Conservation (phyloP, 2,888 invertebrate genomes). For the Leucophora obtusa region DNA sequence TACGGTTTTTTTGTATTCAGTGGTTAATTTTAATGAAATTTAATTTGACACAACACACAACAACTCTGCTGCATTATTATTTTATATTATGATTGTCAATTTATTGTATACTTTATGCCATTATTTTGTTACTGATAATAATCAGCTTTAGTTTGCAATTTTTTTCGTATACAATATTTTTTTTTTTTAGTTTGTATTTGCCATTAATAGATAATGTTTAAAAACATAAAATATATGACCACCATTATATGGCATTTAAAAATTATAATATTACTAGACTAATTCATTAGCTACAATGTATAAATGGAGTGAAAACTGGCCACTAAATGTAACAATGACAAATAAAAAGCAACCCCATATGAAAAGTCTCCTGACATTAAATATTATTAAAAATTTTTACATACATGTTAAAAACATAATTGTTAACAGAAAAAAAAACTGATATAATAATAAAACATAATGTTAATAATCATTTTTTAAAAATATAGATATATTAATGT, state of each 20-base stretch:
- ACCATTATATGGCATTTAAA: conserved; percentile 3
- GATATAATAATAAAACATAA: not conserved
- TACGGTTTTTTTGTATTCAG: conserved; percentile 18
- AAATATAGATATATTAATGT: too few species aligned
- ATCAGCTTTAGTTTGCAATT: conserved; percentile 54
- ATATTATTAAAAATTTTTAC: too few species aligned
- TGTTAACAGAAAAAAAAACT: not conserved
- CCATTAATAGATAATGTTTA: conserved; percentile 46
- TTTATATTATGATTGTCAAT: not conserved
- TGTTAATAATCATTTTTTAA: not conserved
- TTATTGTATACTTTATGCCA: conserved; percentile 32
- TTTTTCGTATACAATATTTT: conserved; percentile 6
- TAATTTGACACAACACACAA: conserved; percentile 53
- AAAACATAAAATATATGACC: conserved; percentile 30
- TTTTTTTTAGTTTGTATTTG: conserved; percentile 1
- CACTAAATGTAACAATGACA: not conserved
- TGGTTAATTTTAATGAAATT: conserved; percentile 56
- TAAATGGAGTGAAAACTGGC: conserved; percentile 49
- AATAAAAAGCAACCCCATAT: not conserved
- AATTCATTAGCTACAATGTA: conserved; percentile 42
- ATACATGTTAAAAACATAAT: conserved; percentile 17
- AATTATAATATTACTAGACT: conserved; percentile 5
- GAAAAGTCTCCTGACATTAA: conserved; percentile 17
- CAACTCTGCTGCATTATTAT: conserved; percentile 24
- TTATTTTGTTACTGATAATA: conserved; percentile 53